phyloP scores from a whole-genome alignment of 2,888 invertebrate genomes.

The Xestia c-nigrum region DNA sequence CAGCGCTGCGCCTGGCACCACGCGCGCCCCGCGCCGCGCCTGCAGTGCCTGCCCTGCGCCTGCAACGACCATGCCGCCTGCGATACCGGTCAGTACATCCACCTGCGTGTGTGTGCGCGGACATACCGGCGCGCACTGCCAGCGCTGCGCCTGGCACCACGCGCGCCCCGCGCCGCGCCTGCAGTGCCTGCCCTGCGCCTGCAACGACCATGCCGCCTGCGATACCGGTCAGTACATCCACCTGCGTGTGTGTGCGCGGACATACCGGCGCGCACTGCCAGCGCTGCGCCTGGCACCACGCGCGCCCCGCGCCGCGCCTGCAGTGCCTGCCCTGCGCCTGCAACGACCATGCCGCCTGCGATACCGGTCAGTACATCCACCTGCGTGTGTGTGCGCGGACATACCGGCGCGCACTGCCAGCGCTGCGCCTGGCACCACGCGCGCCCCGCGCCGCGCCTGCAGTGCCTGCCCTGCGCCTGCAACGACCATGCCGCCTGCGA shows the following conservation, averaged over 20 bases:
- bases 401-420: slow-evolving; percentile 95
- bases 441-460: slow-evolving; percentile 89
- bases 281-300: slow-evolving; percentile 91
- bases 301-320: slow-evolving; percentile 89
- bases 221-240: slow-evolving; percentile 88
- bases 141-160: slow-evolving; percentile 92
- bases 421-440: slow-evolving; percentile 91
- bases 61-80: slow-evolving; percentile 97
- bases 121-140: slow-evolving; percentile 95
- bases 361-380: slow-evolving; percentile 86
- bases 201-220: slow-evolving; percentile 96
- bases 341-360: slow-evolving; percentile 96
- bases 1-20: slow-evolving; percentile 92
- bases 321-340: slow-evolving; percentile 97
- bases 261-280: slow-evolving; percentile 95
- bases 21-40: slow-evolving; percentile 90
- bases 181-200: slow-evolving; percentile 96
- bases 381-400: slow-evolving; percentile 96
- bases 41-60: slow-evolving; percentile 95
- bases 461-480: slow-evolving; percentile 97
- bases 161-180: slow-evolving; percentile 89
- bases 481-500: slow-evolving; percentile 97
- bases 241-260: slow-evolving; percentile 95
- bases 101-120: slow-evolving; percentile 95
- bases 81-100: slow-evolving; percentile 88